Percentiles rank a stretch among this genome's conserved stretches.
Conservation (phyloP, 2,888 invertebrate species). For the Drosophila meridiana region DNA sequence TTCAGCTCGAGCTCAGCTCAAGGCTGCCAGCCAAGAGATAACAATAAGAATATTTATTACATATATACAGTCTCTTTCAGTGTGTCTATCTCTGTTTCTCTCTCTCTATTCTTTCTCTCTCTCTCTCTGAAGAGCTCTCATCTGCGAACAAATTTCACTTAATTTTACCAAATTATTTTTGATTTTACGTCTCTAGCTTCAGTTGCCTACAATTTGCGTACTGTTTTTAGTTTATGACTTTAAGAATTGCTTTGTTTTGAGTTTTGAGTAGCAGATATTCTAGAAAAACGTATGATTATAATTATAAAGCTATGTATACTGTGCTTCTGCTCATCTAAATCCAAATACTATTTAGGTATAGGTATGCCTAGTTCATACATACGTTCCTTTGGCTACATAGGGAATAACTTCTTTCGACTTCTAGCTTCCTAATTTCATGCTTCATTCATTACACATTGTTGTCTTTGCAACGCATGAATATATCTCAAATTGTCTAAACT, state of each 20-base stretch:
- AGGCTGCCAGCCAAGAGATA: constrained; percentile 1
- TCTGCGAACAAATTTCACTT: background rate
- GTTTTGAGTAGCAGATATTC: background rate
- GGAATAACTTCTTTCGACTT: background rate
- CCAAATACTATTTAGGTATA: background rate
- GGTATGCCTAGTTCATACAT: background rate
- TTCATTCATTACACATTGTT: background rate
- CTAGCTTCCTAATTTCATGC: background rate
- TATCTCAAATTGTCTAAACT: background rate
- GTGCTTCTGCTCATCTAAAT: background rate
- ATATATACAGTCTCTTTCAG: background rate
- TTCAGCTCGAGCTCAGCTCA: constrained; percentile 14
- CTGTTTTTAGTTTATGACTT: background rate
- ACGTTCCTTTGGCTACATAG: background rate
- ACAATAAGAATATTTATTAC: constrained; percentile 7
- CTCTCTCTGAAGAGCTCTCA: background rate
- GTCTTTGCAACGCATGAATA: background rate
- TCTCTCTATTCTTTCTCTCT: background rate
- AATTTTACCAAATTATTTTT: background rate
- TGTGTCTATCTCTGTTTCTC: background rate
- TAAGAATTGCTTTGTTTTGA: background rate
- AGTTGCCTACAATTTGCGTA: background rate
- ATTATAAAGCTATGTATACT: no score
- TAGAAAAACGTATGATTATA: background rate
- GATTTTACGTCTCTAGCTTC: background rate